Conservation (phyloP, 2,113 vertebrate species). For the Benitochromis conjunctus region DNA sequence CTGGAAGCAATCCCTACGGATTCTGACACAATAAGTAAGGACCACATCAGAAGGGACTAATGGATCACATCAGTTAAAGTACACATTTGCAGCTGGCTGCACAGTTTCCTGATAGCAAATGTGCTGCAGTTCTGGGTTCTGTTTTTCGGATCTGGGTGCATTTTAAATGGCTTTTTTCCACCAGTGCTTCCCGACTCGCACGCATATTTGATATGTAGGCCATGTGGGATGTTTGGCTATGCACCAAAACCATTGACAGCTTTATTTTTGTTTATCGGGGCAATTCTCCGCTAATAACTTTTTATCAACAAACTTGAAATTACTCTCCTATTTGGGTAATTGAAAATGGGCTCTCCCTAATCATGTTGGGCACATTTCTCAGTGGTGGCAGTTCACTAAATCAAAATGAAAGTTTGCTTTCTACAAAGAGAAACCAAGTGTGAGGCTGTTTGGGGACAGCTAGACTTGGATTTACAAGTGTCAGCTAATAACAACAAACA, state of each 20-base stretch:
- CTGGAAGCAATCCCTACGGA: conserved; percentile 57
- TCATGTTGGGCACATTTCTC: neutral
- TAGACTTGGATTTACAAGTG: conserved; percentile 6
- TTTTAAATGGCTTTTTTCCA: conserved; percentile 21
- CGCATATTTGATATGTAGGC: conserved; percentile 17
- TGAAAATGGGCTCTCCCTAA: neutral
- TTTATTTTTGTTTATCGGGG: conserved; percentile 36
- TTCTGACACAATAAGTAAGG: conserved; percentile 28
- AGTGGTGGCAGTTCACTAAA: conserved; percentile 2
- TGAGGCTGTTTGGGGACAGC: conserved; percentile 37
- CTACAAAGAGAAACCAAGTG: conserved; percentile 2
- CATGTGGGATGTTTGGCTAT: conserved; percentile 27
- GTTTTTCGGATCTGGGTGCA: neutral
- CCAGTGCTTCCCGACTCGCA: conserved; percentile 7
- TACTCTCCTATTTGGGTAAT: conserved; percentile 4
- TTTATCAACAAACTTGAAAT: conserved; percentile 16
- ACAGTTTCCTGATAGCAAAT: conserved; percentile 17
- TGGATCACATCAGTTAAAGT: conserved; percentile 43
- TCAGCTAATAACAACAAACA: neutral
- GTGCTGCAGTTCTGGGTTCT: neutral
- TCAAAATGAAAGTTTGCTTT: neutral
- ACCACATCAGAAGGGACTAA: conserved; percentile 49
- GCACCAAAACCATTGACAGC: neutral
- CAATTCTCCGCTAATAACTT: neutral
- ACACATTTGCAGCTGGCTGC: conserved; percentile 18